Evolutionary conservation across 1,140 invertebrate species (phyloP), one percentile per base, ranked within the genome.

Genomic region (Anagrus nilaparvatae): DNA sequence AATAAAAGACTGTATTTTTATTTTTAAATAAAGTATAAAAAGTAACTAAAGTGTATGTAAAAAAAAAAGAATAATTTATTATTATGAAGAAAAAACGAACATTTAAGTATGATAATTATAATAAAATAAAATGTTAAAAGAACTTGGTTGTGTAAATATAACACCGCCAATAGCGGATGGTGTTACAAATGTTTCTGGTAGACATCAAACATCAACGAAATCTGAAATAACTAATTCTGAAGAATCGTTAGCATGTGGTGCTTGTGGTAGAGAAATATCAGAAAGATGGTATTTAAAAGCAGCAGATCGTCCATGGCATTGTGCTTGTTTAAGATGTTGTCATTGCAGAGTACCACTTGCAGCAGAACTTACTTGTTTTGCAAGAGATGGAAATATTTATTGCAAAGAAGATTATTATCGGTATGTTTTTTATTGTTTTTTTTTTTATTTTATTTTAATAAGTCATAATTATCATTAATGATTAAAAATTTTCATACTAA

Each of bases 381-480:
- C 85, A 5, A 70, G 87, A 40, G 87, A 92, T 54, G 86, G 87
- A 39, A 84, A 85, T 58, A 93, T 94, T 54, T 94, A 90, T 65
- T 96, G 91, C 74, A 91, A 92, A 63, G 85, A 93, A 54, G 91
- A 96, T 67, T 96, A 95, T 63, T 91, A 88, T 65, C 83, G 88
- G 90, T 94, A 69, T 72, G 74, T 60, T 35, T 32, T 32, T 5
- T 32, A 18, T 4, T 32, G 16, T 36, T 28, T 30, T 16, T 1
- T 28, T 29, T 21, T 7, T 13, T n/a, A n/a, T n/a, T n/a, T n/a
- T n/a, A n/a, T n/a, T n/a, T n/a, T n/a, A n/a, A n/a, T n/a, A n/a
- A n/a, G n/a, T n/a, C n/a, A n/a, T n/a, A n/a, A n/a, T n/a, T n/a
- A n/a, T n/a, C n/a, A n/a, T n/a, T n/a, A n/a, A n/a, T n/a, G n/a